These are phyloP conservation scores for Brachionus koreanus DNA, from an alignment of 1,140 invertebrate genomes.

Conservation along the genomic window DNA sequence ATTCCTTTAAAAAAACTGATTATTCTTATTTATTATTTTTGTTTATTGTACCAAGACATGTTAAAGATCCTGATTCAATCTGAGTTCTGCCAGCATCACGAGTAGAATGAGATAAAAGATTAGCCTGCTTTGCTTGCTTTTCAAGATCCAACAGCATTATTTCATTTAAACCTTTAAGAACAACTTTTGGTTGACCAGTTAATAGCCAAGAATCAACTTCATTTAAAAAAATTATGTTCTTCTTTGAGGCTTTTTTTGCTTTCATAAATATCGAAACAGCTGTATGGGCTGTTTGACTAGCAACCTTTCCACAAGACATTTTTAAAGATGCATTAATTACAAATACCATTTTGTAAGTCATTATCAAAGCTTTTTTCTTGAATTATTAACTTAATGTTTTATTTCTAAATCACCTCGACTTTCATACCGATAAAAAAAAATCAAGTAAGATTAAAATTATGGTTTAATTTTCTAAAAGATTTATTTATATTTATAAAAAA, in stretches of 20 bases:
- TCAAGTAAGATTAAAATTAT: not conserved
- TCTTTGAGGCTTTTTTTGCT: not conserved
- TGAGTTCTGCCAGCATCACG: slow-evolving; percentile 85
- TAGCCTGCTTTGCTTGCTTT: not conserved
- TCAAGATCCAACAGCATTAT: not conserved
- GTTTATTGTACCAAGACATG: slow-evolving; percentile 68
- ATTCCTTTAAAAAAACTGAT: slow-evolving; percentile 44
- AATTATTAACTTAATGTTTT: not conserved
- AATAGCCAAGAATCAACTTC: slow-evolving; percentile 16
- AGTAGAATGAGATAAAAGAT: slow-evolving; percentile 65
- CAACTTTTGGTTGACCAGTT: slow-evolving; percentile 32
- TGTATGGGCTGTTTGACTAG: slow-evolving; percentile 27
- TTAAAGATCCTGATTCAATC: slow-evolving; percentile 75
- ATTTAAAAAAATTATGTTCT: slow-evolving; percentile 8
- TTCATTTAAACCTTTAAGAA: not conserved
- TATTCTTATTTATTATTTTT: slow-evolving; percentile 34
- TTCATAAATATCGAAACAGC: slow-evolving; percentile 30
- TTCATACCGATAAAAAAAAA: slow-evolving; percentile 11
- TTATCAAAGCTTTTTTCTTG: not conserved
- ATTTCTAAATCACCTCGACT: not conserved
- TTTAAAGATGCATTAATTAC: slow-evolving; percentile 26
- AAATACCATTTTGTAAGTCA: slow-evolving; percentile 40
- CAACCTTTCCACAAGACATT: slow-evolving; percentile 28
- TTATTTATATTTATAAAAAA: slow-evolving; percentile 35
- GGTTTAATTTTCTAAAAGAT: slow-evolving; percentile 20